These are phyloP conservation scores for Merodon equestris DNA, from an alignment of 2,888 invertebrate species.

Conservation along the genomic window DNA sequence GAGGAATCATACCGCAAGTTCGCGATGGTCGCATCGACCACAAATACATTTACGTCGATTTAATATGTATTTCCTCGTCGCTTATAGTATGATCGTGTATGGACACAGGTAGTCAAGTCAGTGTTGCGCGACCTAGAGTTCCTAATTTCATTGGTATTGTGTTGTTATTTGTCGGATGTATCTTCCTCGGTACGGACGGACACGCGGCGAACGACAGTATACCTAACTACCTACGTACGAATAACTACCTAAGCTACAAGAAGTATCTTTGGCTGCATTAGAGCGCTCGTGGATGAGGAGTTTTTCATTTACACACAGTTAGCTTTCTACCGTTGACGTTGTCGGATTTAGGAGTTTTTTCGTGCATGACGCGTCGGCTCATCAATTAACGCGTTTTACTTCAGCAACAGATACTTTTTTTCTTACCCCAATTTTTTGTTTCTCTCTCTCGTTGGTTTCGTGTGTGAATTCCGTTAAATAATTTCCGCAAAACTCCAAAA, in stretches of 20 bases:
- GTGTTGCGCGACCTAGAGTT: slow-evolving; percentile 67
- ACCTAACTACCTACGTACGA: slow-evolving; percentile 15
- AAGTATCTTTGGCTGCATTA: slow-evolving; percentile 57
- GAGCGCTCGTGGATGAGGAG: slow-evolving; percentile 68
- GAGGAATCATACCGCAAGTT: slow-evolving; percentile 41
- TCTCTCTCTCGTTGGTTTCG: slow-evolving; percentile 26
- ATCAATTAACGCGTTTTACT: slow-evolving; percentile 54
- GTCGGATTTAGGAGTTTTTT: slow-evolving; percentile 77
- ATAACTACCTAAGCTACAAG: slow-evolving; percentile 3
- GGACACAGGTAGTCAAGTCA: slow-evolving; percentile 16
- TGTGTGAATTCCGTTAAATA: slow-evolving; percentile 44
- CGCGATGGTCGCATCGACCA: slow-evolving; percentile 42
- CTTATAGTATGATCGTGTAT: slow-evolving; percentile 10
- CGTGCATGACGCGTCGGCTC: slow-evolving; percentile 62
- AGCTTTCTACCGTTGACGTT: slow-evolving; percentile 79
- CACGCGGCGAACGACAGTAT: slow-evolving; percentile 60
- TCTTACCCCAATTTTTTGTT: too few species aligned
- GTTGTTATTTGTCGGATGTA: slow-evolving; percentile 68
- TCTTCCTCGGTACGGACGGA: slow-evolving; percentile 63
- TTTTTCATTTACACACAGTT: slow-evolving; percentile 79
- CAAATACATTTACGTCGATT: slow-evolving; percentile 6
- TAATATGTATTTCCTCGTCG: slow-evolving; percentile 27
- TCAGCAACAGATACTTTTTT: slow-evolving; percentile 20
- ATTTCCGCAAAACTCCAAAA: slow-evolving; percentile 58
- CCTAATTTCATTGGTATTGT: slow-evolving; percentile 59